Evolutionary conservation across 2,888 invertebrate genomes (phyloP).

Genomic region (Branchipolynoe longqiensis): DNA sequence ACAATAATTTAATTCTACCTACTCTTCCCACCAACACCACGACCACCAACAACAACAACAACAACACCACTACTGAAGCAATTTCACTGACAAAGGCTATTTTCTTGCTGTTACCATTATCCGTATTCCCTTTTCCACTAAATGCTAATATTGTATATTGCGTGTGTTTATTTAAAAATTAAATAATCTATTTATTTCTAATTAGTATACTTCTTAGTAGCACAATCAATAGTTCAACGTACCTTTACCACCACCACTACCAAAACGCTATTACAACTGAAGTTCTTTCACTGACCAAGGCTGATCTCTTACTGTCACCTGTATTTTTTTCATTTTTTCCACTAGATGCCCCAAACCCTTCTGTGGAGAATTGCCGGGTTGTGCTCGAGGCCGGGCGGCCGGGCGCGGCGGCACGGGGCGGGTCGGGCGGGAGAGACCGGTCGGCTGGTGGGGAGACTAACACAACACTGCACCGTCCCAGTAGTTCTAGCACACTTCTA

Average conservation of each 20-base stretch:
- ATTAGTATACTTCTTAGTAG: no score
- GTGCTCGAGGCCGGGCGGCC: neutral
- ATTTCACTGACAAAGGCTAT: no score
- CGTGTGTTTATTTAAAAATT: neutral
- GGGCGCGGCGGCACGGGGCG: neutral
- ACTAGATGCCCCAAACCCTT: slow-evolving; percentile 41
- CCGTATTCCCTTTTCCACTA: no score
- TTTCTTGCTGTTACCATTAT: no score
- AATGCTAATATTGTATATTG: no score
- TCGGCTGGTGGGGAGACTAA: slow-evolving; percentile 56
- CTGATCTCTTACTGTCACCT: slow-evolving; percentile 12
- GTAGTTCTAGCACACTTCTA: slow-evolving; percentile 8
- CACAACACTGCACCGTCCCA: neutral
- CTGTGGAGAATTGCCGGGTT: neutral
- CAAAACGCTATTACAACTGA: no score
- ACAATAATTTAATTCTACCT: no score
- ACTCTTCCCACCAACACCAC: no score
- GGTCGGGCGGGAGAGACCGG: slow-evolving; percentile 29
- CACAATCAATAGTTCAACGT: no score
- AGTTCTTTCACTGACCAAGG: slow-evolving; percentile 10
- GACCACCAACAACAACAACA: no score
- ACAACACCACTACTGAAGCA: no score
- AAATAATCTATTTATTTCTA: neutral
- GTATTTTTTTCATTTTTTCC: slow-evolving; percentile 30
- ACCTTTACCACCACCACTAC: no score